A percentile compares a stretch with the other conserved stretches of the same genome.
phyloP scores from a whole-genome alignment of 2,797 vertebrate species.

The Peromyscus melanophrys region DNA sequence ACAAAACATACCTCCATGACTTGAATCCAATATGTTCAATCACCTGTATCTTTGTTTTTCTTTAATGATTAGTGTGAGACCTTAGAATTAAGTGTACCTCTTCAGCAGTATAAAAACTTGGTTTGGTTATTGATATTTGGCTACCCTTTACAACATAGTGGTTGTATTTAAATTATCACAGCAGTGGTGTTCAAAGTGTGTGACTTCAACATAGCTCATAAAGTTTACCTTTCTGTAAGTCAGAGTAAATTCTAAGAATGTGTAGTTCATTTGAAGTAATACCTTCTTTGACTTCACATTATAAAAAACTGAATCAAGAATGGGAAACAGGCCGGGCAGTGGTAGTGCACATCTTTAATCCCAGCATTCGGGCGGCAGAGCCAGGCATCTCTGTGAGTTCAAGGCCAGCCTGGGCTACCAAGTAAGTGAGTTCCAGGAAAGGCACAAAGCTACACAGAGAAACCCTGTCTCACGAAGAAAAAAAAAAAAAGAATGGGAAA shows the following conservation, averaged over 20 bases:
- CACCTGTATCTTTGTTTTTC: conserved; percentile 16
- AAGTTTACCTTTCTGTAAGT: conserved; percentile 14
- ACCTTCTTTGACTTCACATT: conserved; percentile 43
- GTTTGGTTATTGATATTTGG: conserved; percentile 44
- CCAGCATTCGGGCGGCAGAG: too few species aligned
- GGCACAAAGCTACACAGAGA: too few species aligned
- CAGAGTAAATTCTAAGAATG: conserved; percentile 59
- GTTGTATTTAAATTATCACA: conserved; percentile 12
- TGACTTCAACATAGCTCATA: background rate
- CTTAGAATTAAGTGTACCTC: conserved; percentile 26
- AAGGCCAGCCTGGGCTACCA: too few species aligned
- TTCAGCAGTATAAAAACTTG: conserved; percentile 25
- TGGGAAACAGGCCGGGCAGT: background rate
- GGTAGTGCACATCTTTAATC: too few species aligned
- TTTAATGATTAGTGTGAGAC: background rate
- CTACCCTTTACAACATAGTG: background rate
- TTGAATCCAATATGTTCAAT: conserved; percentile 44
- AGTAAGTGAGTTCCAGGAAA: too few species aligned
- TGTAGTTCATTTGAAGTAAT: conserved; percentile 26
- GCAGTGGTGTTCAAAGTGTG: background rate
- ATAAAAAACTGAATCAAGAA: conserved; percentile 59
- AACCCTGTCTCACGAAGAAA: too few species aligned
- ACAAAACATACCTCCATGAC: background rate
- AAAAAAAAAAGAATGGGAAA: background rate
- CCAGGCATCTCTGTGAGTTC: too few species aligned